Base-by-base conservation (phyloP, 2,797 vertebrate genomes). In the Sebastolobus alascanus region DNA sequence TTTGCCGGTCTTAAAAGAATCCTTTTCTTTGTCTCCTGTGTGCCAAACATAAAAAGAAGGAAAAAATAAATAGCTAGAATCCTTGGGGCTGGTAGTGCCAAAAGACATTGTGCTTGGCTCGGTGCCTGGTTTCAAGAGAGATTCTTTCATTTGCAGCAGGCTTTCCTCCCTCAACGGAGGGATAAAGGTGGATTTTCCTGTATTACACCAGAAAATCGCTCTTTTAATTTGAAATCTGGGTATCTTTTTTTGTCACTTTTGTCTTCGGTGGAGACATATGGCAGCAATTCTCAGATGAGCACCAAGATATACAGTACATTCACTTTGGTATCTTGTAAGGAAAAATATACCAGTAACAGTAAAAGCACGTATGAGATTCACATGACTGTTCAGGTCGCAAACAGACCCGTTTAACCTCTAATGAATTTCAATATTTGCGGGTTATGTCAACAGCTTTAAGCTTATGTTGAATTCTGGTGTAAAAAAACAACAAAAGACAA, bases 11-110 rank as follows among this genome's bases (percentile, higher is more conserved):
- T 84, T 87, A 79, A 92, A 85, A 79, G 75, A 84, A 91, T 87
- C 40, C 75, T 73, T 78, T 82, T 79, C 77, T 81, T 88, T 87
- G 80, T 92, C 84, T 91, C 86, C 72, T 54, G 74, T 84, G 84
- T 84, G 83, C 79, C 71, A 89, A 91, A 90, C 80, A 88, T 89
- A 72, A 90, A 86, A 93, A 77, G 71, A 83, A 82, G 76, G 67
- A 72, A 91, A 72, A 91, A 93, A 91, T 77, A 88, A 89, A 91
- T 75, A 90, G 74, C 76, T 85, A 27, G 80, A 90, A 90, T 93
- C 90, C 87, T 90, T 67, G 50, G 87, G 84, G 85, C 84, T 85
- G 83, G 69, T 60, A 71, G 75, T 76, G 89, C 89, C 86, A 89
- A 56, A 87, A 92, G 81, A 91, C 83, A 85, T 64, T 85, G 82